These are phyloP conservation scores for Tupaia chinensis DNA, from an alignment of 2,113 vertebrate species.

Conservation along the genomic window DNA sequence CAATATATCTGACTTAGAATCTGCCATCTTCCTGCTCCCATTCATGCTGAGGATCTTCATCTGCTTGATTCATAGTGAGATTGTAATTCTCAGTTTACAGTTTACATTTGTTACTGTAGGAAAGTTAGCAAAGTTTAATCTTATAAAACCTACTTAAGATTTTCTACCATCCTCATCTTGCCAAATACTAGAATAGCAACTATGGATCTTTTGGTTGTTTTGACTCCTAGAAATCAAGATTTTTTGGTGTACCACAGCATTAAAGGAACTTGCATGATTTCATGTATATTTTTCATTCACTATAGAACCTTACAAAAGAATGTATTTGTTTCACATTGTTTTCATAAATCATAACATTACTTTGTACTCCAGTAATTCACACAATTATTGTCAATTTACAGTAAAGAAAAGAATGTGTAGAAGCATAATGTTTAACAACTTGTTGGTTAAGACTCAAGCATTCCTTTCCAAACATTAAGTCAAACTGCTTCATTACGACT, in stretches of 20 bases:
- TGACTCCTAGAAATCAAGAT: not conserved
- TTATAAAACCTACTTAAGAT: not conserved
- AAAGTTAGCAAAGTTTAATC: constrained; percentile 12
- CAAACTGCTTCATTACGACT: not conserved
- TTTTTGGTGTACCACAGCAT: not conserved
- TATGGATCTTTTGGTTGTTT: not conserved
- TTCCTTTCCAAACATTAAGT: not conserved
- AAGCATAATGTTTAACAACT: not conserved
- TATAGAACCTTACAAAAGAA: not conserved
- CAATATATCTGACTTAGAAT: not conserved
- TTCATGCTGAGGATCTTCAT: not conserved
- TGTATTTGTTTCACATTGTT: not conserved
- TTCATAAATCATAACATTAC: no score
- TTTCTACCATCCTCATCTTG: not conserved
- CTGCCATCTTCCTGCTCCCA: not conserved
- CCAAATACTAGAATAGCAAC: not conserved
- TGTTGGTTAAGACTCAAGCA: not conserved
- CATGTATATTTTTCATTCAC: not conserved
- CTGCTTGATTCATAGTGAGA: not conserved
- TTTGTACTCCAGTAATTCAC: no score
- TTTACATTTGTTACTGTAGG: constrained; percentile 16
- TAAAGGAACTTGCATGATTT: not conserved
- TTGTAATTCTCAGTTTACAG: not conserved
- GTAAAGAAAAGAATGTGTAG: not conserved
- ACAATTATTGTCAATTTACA: no score